A percentile compares a stretch with the other conserved stretches of the same genome.
Evolutionary conservation across 2,888 invertebrate genomes (phyloP).

Genomic region (Eugnorisma glareosa): DNA sequence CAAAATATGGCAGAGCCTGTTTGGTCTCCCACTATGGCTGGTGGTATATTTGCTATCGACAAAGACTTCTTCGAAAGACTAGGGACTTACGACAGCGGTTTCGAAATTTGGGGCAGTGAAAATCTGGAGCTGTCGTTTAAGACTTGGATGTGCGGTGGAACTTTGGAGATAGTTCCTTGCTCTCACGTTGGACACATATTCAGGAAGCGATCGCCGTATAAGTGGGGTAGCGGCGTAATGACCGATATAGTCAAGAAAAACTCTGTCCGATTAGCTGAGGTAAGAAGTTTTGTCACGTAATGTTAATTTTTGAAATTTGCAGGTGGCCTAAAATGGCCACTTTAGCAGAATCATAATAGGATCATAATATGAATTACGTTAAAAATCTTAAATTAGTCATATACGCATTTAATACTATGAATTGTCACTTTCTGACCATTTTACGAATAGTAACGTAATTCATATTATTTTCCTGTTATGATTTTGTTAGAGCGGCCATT

Average conservation of each 20-base stretch:
- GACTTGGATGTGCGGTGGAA: constrained; percentile 99
- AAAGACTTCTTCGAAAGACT: constrained; percentile 97
- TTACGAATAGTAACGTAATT: no score
- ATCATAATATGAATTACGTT: no score
- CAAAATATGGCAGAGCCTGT: constrained; percentile 97
- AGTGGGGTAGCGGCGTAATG: no score
- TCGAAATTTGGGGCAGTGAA: constrained; percentile 99
- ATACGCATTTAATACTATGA: no score
- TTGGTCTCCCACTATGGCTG: constrained; percentile 99
- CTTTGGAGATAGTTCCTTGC: constrained; percentile 99
- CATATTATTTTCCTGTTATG: no score
- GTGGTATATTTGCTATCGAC: constrained; percentile 98
- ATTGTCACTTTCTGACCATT: no score
- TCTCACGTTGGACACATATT: constrained; percentile 99
- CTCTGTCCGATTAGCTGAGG: constrained; percentile 98
- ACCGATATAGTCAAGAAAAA: constrained; percentile 98
- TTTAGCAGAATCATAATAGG: no score
- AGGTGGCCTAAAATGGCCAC: no score
- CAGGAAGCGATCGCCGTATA: constrained; percentile 99
- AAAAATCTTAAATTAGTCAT: no score
- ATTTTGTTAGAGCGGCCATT: no score
- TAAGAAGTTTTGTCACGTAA: constrained; percentile 63
- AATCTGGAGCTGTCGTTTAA: constrained; percentile 99
- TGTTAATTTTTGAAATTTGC: not conserved
- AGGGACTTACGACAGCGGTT: constrained; percentile 99